A percentile compares a stretch with the other conserved stretches of the same genome.
These are phyloP conservation scores for Pseudanteris insignis DNA, from an alignment of 2,888 invertebrate species.

Conservation along the genomic window DNA sequence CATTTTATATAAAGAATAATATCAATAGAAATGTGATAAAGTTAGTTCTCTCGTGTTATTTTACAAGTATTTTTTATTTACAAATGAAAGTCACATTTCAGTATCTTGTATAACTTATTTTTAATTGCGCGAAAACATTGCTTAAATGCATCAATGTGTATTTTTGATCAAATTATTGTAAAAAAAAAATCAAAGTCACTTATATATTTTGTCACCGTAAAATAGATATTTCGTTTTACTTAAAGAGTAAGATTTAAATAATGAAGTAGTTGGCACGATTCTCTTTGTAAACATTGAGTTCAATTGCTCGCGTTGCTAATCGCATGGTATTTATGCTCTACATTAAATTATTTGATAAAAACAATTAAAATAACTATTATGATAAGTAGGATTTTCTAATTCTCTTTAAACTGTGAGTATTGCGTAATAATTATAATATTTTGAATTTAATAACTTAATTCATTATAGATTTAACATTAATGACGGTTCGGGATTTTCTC, in stretches of 20 bases:
- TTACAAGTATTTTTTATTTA: constrained; percentile 18
- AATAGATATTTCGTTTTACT: constrained; percentile 14
- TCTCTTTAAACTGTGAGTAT: constrained; percentile 56
- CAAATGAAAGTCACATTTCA: constrained; percentile 18
- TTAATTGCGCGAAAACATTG: constrained; percentile 21
- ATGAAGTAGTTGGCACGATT: constrained; percentile 14
- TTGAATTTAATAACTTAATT: no score
- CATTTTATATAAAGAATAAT: constrained; percentile 9
- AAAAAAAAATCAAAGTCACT: constrained; percentile 11
- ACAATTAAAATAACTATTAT: constrained; percentile 47
- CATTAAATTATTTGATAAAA: constrained; percentile 29
- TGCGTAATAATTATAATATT: constrained; percentile 53
- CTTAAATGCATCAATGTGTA: constrained; percentile 34
- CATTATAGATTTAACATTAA: no score
- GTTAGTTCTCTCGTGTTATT: constrained; percentile 34
- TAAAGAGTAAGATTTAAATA: constrained; percentile 18
- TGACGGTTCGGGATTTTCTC: no score
- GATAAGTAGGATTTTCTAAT: constrained; percentile 59
- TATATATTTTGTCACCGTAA: constrained; percentile 31
- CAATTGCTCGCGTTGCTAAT: constrained; percentile 51
- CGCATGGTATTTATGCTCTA: constrained; percentile 34
- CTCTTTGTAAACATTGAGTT: constrained; percentile 45
- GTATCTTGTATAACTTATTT: constrained; percentile 14
- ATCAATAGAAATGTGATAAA: constrained; percentile 50
- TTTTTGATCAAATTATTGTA: constrained; percentile 30